Conservation (phyloP, 2,888 invertebrate species). For the Malachius bipustulatus region DNA sequence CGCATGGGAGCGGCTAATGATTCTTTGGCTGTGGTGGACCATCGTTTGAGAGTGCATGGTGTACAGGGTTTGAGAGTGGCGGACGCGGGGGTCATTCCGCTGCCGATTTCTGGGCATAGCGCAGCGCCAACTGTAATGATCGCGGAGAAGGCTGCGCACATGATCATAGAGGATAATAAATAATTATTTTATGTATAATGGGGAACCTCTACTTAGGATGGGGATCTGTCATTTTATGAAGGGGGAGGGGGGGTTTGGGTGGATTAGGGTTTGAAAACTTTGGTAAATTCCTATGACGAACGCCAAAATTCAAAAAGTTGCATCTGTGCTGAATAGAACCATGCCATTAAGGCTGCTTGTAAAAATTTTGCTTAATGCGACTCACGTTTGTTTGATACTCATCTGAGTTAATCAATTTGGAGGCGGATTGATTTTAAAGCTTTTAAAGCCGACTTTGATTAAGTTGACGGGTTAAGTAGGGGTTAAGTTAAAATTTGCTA, state of each 20-base stretch:
- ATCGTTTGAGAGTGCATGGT: conserved; percentile 41
- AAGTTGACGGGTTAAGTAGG: too few relatives aligned
- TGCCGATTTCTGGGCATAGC: conserved; percentile 41
- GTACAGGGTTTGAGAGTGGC: conserved; percentile 41
- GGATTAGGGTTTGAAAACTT: conserved; percentile 1
- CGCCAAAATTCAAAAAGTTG: too few relatives aligned
- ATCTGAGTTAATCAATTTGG: too few relatives aligned
- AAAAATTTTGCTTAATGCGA: too few relatives aligned
- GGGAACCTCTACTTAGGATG: neutral
- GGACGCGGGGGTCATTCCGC: conserved; percentile 46
- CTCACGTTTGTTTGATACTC: too few relatives aligned
- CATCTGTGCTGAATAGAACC: too few relatives aligned
- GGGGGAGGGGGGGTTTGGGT: neutral
- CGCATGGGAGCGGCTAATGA: conserved; percentile 45
- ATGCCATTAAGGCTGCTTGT: too few relatives aligned
- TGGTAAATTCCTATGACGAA: neutral
- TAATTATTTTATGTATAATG: conserved; percentile 21
- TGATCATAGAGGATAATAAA: conserved; percentile 40
- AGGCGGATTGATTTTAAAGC: too few relatives aligned
- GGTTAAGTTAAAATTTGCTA: too few relatives aligned
- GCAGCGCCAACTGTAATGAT: conserved; percentile 44
- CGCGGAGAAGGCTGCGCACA: conserved; percentile 44
- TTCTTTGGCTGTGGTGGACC: conserved; percentile 44
- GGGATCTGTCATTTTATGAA: conserved; percentile 1
- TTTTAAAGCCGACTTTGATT: too few relatives aligned